phyloP scores from a whole-genome alignment of 2,113 vertebrate genomes.

The Alethe castanea region DNA sequence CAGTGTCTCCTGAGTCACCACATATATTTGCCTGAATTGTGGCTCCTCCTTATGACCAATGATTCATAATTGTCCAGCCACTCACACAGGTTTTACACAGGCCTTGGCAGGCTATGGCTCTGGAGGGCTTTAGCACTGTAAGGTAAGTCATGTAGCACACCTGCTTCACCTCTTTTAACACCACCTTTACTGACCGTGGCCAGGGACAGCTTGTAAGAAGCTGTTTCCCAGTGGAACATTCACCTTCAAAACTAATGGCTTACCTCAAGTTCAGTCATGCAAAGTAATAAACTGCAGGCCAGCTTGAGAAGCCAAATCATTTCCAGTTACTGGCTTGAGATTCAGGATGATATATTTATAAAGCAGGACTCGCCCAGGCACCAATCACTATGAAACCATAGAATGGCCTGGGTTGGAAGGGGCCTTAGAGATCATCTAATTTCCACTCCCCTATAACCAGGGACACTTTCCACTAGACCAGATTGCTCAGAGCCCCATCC shows the following conservation, averaged over 20 bases:
- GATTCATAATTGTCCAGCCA: conserved; percentile 25
- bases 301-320: background rate
- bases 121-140: background rate
- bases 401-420: background rate
- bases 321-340: background rate
- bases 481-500: background rate
- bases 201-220: background rate
- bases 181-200: background rate
- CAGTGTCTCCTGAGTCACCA: background rate
- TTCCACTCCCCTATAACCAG: background rate
- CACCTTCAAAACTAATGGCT: background rate
- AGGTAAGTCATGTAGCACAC: background rate
- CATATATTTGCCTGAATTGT: background rate
- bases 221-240: background rate
- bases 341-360: background rate
- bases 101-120: background rate
- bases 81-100: background rate
- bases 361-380: background rate
- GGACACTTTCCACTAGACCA: background rate
- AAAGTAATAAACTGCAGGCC: background rate
- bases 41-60: background rate
- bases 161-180: background rate
- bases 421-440: background rate
- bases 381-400: background rate
- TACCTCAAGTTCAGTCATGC: background rate